Conservation (phyloP, 2,888 invertebrate species). For the Lasioglossum vierecki region DNA sequence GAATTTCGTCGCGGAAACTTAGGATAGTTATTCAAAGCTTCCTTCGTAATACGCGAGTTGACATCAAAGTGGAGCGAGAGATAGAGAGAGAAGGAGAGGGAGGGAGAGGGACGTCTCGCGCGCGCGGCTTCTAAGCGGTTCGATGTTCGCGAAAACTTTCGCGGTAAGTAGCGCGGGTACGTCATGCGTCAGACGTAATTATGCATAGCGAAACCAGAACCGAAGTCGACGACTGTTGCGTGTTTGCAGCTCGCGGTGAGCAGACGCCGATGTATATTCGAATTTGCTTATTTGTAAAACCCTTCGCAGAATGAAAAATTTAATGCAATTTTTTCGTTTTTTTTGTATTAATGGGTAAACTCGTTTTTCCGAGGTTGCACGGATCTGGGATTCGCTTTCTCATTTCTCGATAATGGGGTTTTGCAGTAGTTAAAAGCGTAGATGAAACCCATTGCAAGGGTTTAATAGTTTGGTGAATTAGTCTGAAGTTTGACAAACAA, state of each 20-base stretch:
- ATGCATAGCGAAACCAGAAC: conserved; percentile 3
- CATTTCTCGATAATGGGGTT: too few relatives aligned
- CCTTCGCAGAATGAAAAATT: not conserved
- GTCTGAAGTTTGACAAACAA: too few relatives aligned
- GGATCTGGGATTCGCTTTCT: too few relatives aligned
- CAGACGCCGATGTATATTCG: not conserved
- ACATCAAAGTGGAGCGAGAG: conserved; percentile 27
- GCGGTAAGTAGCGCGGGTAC: conserved; percentile 37
- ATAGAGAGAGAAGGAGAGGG: not conserved
- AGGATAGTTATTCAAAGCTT: conserved; percentile 24
- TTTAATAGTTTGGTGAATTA: too few relatives aligned
- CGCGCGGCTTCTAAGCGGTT: conserved; percentile 30
- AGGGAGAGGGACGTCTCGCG: not conserved
- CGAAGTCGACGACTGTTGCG: not conserved
- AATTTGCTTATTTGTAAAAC: not conserved
- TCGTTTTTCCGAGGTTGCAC: too few relatives aligned
- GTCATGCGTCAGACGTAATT: conserved; percentile 42
- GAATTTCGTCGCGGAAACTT: conserved; percentile 36
- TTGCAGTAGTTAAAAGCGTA: too few relatives aligned
- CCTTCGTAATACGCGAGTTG: conserved; percentile 8
- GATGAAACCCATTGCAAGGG: too few relatives aligned
- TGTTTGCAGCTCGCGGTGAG: not conserved
- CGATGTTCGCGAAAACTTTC: conserved; percentile 22
- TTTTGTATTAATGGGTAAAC: not conserved
- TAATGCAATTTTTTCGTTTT: not conserved